Percentiles rank a stretch among this genome's conserved stretches.
Evolutionary conservation across 2,888 invertebrate genomes (phyloP).

Genomic region (Hirtodrosophila trivittata): DNA sequence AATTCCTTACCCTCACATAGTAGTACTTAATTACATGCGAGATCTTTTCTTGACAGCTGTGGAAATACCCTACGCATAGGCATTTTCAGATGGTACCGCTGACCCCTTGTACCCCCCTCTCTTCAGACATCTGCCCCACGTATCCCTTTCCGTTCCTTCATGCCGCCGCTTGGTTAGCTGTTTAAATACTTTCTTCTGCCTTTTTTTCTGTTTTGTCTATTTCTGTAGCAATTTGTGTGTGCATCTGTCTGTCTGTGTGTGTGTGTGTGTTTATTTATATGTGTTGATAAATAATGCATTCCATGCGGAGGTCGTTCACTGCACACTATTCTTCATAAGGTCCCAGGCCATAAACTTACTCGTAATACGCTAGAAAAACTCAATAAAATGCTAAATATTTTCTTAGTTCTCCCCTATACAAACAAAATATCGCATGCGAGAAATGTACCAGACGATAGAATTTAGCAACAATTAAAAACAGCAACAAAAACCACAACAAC

Average conservation of each 20-base stretch:
- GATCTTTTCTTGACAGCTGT: constrained; percentile 65
- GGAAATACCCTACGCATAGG: constrained; percentile 73
- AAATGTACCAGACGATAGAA: not conserved
- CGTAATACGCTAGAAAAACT: not conserved
- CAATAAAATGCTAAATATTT: not conserved
- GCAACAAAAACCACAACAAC: constrained; percentile 26
- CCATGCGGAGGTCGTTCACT: constrained; percentile 74
- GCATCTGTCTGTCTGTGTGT: no score
- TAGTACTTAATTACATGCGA: constrained; percentile 54
- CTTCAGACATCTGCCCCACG: not conserved
- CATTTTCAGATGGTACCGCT: constrained; percentile 37
- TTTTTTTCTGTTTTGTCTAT: constrained; percentile 66
- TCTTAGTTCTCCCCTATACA: not conserved
- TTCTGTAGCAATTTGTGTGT: constrained; percentile 68
- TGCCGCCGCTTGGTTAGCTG: constrained; percentile 63
- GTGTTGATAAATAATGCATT: constrained; percentile 79
- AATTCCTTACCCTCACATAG: constrained; percentile 38
- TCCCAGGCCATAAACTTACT: not conserved
- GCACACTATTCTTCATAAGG: constrained; percentile 11
- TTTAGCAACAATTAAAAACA: constrained; percentile 16
- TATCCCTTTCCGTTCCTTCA: constrained; percentile 3
- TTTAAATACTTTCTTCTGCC: constrained; percentile 59
- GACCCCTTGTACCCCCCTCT: constrained; percentile 2
- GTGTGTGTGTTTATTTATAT: constrained; percentile 73
- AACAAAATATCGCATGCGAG: constrained; percentile 41